Evolutionary conservation across 2,113 vertebrate genomes (phyloP), one percentile per base, ranked within the genome.

Genomic region (Mola mola): DNA sequence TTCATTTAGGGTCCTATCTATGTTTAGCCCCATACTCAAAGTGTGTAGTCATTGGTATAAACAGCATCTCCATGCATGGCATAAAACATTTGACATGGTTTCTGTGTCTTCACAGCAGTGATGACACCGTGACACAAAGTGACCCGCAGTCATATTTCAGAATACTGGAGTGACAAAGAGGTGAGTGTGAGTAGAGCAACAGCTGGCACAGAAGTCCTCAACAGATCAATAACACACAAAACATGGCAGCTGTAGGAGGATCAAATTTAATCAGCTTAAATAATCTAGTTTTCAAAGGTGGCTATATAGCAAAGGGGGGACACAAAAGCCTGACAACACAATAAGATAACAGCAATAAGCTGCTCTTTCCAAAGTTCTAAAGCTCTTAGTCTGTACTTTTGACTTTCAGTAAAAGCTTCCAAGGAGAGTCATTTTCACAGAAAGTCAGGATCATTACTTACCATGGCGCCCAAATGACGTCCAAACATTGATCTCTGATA

Each of bases 21-120:
- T 67, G 63, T 84, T 84, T 83, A 81, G 66, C 41, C 21, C 22
- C 51, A 24, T 41, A 49, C 75, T 66, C 34, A 42, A n/a, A n/a
- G 36, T 40, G 52, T 75, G 44, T 8, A 10, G 46, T 73, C 79
- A 81, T 3, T 29, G 51, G n/a, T 49, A 42, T 33, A 15, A 76
- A 73, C 36, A 41, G 60, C 42, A 64, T 63, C 47, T 44, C 42
- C 47, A 43, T 55, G 48, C 43, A 57, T 41, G 31, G 63, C 44
- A 60, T 46, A 33, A 61, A 72, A 58, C 51, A 51, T 57, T 50
- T 46, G 31, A 65, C 72, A 64, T 43, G 47, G 15, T 50, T 67
- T 22, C 8, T 41, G 34, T 24, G 9, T 24, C 26, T 13, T 46
- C 25, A 59, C 47, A 61, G 13, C 15, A 26, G 17, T 13, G 25